Percentiles rank a stretch among this genome's conserved stretches.
phyloP scores from a whole-genome alignment of 2,797 vertebrate genomes.

The Sebastes minor region DNA sequence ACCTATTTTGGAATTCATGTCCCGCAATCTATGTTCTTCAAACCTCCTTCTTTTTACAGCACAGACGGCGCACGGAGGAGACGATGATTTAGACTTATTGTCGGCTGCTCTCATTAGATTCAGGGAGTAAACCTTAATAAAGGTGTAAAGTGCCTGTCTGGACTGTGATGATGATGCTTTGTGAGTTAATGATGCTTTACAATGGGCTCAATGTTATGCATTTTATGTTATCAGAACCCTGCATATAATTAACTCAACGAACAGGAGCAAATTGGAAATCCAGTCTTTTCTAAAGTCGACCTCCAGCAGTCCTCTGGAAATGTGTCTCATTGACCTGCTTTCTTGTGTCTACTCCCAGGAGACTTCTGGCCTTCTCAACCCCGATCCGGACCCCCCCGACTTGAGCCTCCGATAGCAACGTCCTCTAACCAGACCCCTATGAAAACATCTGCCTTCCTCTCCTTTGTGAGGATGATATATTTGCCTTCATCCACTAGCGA shows the following conservation, averaged over 20 bases:
- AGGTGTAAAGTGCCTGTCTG: neutral
- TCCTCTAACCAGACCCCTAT: constrained; percentile 56
- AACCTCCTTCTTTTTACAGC: neutral
- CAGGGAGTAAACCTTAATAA: neutral
- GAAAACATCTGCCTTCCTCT: constrained; percentile 72
- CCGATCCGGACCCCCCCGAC: constrained; percentile 23
- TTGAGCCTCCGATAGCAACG: constrained; percentile 41
- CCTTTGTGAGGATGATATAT: constrained; percentile 72
- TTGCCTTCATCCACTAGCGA: constrained; percentile 63
- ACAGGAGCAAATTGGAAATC: constrained; percentile 18
- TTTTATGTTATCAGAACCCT: neutral
- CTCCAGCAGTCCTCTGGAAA: constrained; percentile 21
- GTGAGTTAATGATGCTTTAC: neutral
- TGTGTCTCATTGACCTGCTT: constrained; percentile 42
- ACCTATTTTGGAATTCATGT: constrained; percentile 38
- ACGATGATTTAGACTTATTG: constrained; percentile 2
- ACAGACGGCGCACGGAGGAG: neutral
- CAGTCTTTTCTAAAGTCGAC: constrained; percentile 9
- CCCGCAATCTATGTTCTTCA: neutral
- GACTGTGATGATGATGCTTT: neutral
- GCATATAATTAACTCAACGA: neutral
- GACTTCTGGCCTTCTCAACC: constrained; percentile 46
- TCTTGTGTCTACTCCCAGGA: constrained; percentile 65
- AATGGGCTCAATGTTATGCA: neutral
- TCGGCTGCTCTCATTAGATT: constrained; percentile 9